Conservation (phyloP, 53 echinoderm and acorn worm species). For the Mesocentrotus franciscanus region DNA sequence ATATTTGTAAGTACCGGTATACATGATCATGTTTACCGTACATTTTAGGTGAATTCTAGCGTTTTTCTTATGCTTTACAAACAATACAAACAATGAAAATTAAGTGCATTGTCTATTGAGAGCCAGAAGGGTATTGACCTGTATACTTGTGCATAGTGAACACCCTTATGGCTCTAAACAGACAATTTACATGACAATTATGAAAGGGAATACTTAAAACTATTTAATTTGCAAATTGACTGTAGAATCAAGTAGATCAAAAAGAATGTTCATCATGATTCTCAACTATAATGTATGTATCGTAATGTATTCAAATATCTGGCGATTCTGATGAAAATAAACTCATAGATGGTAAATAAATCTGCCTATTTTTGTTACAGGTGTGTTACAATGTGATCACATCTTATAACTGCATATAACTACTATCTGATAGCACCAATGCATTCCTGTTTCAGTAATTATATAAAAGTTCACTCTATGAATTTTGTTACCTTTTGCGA, state of each 20-base stretch:
- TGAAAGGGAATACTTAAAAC: background rate
- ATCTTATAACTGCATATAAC: background rate
- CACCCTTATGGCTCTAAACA: background rate
- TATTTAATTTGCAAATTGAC: background rate
- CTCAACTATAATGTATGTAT: background rate
- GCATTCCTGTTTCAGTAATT: too few relatives aligned
- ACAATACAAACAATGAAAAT: too few relatives aligned
- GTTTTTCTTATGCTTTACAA: too few relatives aligned
- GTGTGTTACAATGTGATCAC: background rate
- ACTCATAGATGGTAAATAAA: background rate
- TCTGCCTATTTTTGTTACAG: slow-evolving; percentile 1
- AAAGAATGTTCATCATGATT: background rate
- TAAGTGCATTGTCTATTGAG: too few relatives aligned
- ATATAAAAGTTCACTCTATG: background rate
- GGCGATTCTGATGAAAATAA: slow-evolving; percentile 6
- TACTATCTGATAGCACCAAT: background rate
- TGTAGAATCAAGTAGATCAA: background rate
- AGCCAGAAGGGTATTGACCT: background rate
- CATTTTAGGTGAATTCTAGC: too few relatives aligned
- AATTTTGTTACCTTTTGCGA: background rate
- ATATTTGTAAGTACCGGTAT: too few relatives aligned
- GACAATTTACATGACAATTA: background rate
- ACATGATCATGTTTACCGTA: too few relatives aligned
- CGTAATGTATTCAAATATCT: background rate
- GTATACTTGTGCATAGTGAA: background rate